These are phyloP conservation scores for Colletes gigas DNA, from an alignment of 1,140 invertebrate genomes.

Conservation along the genomic window DNA sequence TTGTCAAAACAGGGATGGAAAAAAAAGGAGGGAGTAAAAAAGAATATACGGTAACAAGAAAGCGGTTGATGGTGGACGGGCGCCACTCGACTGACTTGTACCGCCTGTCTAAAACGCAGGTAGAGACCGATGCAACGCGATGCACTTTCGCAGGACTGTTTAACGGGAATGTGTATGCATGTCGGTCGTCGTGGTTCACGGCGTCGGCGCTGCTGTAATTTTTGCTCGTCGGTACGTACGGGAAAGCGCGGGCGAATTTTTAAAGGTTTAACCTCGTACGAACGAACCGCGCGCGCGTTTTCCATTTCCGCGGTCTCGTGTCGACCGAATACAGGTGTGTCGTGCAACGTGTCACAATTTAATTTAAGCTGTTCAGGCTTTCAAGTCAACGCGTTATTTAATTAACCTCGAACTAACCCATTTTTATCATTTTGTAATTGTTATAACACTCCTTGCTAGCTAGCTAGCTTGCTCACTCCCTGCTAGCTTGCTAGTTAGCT, in stretches of 20 bases:
- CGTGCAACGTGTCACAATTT: too few species aligned
- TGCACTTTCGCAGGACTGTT: conserved; percentile 41
- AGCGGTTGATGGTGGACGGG: conserved; percentile 15
- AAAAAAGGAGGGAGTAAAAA: not conserved
- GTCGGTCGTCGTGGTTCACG: conserved; percentile 38
- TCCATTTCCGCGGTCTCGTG: not conserved
- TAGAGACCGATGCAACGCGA: conserved; percentile 27
- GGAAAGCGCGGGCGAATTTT: conserved; percentile 26
- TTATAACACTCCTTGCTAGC: too few species aligned
- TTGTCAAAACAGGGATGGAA: conserved; percentile 32
- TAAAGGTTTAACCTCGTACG: conserved; percentile 27
- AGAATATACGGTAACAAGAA: conserved; percentile 11
- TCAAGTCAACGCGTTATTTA: too few species aligned
- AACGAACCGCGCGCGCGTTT: not conserved
- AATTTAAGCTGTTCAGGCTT: too few species aligned
- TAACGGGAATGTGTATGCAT: conserved; percentile 39
- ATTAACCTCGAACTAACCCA: too few species aligned
- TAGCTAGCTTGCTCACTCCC: too few species aligned
- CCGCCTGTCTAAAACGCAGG: conserved; percentile 17
- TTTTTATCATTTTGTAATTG: too few species aligned
- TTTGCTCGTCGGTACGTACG: conserved; percentile 22
- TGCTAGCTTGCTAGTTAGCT: too few species aligned
- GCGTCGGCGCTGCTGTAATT: conserved; percentile 26
- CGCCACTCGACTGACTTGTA: conserved; percentile 20
- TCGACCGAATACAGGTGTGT: not conserved